Percentiles rank a stretch among this genome's conserved stretches.
phyloP scores from a whole-genome alignment of 2,113 vertebrate species.

The Chrysochloris asiatica region DNA sequence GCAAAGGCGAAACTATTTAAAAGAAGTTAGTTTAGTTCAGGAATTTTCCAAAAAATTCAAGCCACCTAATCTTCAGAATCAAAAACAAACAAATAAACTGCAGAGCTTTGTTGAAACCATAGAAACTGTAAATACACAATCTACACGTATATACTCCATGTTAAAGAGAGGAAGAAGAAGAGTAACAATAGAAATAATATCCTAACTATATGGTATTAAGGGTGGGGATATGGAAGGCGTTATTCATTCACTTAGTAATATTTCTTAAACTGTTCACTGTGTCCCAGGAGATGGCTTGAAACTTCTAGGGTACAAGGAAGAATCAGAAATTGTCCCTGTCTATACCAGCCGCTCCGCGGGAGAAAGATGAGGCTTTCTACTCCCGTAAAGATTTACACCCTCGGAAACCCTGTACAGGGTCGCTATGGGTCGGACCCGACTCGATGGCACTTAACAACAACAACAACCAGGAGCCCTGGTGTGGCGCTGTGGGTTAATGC shows the following conservation, averaged over 20 bases:
- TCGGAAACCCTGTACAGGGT: no score
- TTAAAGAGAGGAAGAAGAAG: background rate
- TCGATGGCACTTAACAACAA: no score
- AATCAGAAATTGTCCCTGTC: background rate
- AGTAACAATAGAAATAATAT: background rate
- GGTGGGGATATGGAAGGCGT: background rate
- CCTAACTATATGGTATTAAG: background rate
- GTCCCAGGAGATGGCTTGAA: background rate
- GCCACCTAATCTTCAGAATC: background rate
- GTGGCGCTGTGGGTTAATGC: no score
- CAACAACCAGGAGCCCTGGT: no score
- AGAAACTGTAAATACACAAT: background rate
- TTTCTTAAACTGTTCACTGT: background rate
- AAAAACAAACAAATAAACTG: background rate
- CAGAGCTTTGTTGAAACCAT: background rate
- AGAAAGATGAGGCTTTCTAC: no score
- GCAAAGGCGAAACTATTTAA: background rate
- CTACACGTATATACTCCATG: background rate
- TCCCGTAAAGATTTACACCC: no score
- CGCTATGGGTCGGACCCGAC: no score
- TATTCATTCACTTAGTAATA: background rate
- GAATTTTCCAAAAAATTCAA: conserved; percentile 36
- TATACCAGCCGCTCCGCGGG: no score
- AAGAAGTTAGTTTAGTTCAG: background rate
- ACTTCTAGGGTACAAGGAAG: background rate